Conservation (phyloP, 2,888 invertebrate genomes). For the Aphrophora alni region DNA sequence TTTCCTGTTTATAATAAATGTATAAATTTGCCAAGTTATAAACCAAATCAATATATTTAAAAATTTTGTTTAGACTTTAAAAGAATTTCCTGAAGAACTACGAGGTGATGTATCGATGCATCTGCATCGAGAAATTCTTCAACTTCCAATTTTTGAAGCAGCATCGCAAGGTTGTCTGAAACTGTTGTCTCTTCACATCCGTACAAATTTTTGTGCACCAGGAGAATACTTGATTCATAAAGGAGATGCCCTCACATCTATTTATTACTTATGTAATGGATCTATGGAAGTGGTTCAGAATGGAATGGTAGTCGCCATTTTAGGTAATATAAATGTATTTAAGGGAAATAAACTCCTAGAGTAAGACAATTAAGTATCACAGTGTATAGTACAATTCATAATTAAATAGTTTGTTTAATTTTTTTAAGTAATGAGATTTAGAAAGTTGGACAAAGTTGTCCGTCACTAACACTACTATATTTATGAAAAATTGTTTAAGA, state of each 20-base stretch:
- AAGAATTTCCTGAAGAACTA: conserved; percentile 95
- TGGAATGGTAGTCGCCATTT: conserved; percentile 95
- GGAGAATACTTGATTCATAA: conserved; percentile 94
- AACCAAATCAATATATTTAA: background rate
- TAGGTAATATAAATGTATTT: too few relatives aligned
- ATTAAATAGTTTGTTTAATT: too few relatives aligned
- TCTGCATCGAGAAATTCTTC: conserved; percentile 91
- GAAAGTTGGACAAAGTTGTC: too few relatives aligned
- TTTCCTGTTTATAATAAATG: too few relatives aligned
- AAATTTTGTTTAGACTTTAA: conserved; percentile 73
- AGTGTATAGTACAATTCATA: too few relatives aligned
- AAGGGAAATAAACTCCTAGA: too few relatives aligned
- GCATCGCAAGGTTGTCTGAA: conserved; percentile 96
- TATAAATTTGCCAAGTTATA: too few relatives aligned
- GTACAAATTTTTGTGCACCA: conserved; percentile 95
- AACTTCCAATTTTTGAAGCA: conserved; percentile 91
- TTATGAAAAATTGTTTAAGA: too few relatives aligned
- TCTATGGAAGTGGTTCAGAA: conserved; percentile 98
- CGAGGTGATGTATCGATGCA: conserved; percentile 96
- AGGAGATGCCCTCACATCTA: conserved; percentile 91
- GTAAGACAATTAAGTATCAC: too few relatives aligned
- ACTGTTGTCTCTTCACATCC: conserved; percentile 88
- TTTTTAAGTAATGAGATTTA: too few relatives aligned
- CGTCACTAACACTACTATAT: too few relatives aligned
- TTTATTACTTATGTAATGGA: conserved; percentile 95